Evolutionary conservation across 2,888 invertebrate genomes (phyloP).

Genomic region (Aporophyla nigra): DNA sequence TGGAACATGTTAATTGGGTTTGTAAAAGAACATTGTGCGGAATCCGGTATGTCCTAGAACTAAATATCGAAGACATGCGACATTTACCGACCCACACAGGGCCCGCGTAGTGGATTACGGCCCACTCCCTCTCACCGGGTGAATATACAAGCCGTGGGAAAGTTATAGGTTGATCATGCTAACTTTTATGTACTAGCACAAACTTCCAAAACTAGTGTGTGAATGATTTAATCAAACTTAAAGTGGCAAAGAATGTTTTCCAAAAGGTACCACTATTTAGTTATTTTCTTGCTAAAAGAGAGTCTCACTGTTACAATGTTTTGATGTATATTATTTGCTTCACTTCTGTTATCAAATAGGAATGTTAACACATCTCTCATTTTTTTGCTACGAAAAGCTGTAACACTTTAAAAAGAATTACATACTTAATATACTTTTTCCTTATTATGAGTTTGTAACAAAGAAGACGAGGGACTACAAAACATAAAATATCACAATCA

Average conservation of each 20-base stretch:
- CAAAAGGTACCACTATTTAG: background rate
- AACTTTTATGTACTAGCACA: background rate
- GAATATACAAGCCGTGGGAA: no score
- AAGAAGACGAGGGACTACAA: background rate
- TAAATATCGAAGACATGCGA: no score
- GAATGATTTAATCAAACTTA: background rate
- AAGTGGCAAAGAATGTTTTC: slow-evolving; percentile 2
- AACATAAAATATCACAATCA: background rate
- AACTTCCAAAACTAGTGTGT: background rate
- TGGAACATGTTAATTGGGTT: background rate
- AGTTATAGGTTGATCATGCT: no score
- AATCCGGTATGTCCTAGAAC: no score
- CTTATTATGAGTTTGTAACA: background rate
- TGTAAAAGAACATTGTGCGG: background rate
- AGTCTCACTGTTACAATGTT: slow-evolving; percentile 2
- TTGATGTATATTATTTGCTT: slow-evolving; percentile 14
- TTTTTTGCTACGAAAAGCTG: background rate
- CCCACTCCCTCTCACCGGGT: no score
- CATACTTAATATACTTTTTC: background rate
- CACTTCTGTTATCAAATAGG: background rate
- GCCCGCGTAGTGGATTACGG: no score
- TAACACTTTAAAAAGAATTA: background rate
- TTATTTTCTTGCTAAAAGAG: background rate
- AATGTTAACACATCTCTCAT: background rate
- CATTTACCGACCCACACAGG: no score